Base-by-base conservation (phyloP, 2,888 invertebrate species). In the Tupiocoris notatus region DNA sequence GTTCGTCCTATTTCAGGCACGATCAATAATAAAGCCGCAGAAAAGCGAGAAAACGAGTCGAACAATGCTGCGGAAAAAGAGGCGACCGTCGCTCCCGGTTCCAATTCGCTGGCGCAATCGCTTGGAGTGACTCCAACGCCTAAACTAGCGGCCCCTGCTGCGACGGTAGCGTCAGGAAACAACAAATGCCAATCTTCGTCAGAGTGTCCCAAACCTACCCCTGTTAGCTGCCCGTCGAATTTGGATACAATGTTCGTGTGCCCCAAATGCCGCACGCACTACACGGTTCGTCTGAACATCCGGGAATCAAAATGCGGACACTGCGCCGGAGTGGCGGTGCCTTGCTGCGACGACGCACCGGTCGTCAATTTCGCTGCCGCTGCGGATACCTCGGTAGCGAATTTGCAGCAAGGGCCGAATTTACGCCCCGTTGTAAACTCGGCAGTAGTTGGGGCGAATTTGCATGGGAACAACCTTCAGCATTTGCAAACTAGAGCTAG, bases 241-340 rank as follows among this genome's bases (percentile, higher is more conserved):
- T 1, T 67, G 56, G 67, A 57, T 9, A 57, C 57, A 20, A 21
- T 67, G 57, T 57, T 67, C 57, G 21, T 67, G 16, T 67, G 67
- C 22, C 56, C 67, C 9, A 67, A 22, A 23, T 67, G 67, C 67
- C 20, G 67, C 2, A 22, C 67, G 1, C 56, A 57, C 57, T 67
- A 57, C 21, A 57, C 21, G 2, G 67, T 67, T 22, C 1, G 22
- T 12, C 20, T 67, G 2, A 54, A 67, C 67, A 56, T 67, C 56
- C 20, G 22, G 16, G 67, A 67, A 22, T 67, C 67, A 12, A 57
- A 67, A 67, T 57, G 57, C 21, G 39, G 39, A 39, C 39, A 39
- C 12, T 39, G 39, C 39, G 1, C 17, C 9, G 12, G 24, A 24
- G 39, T 23, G n/a, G 25, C 65, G n/a, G 1, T 25, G 24, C 65